Conservation (phyloP, 2,888 invertebrate species). For the Platycheirus rosarum region DNA sequence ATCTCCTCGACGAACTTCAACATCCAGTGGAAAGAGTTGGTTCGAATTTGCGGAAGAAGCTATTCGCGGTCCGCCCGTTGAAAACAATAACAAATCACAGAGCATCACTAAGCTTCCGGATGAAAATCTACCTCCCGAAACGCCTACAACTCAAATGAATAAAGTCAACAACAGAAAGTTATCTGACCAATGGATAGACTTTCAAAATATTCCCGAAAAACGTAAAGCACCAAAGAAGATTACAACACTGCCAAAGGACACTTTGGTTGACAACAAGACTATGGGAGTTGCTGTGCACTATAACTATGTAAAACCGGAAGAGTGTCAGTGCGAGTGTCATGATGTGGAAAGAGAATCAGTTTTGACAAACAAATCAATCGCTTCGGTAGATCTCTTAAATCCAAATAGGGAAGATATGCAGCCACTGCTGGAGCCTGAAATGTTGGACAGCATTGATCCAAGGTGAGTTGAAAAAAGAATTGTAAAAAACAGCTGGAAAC, state of each 20-base stretch:
- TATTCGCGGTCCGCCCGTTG: conserved; percentile 78
- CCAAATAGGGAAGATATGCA: conserved; percentile 83
- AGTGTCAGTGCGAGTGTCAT: conserved; percentile 94
- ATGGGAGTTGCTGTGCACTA: conserved; percentile 84
- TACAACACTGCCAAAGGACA: conserved; percentile 88
- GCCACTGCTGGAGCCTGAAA: conserved; percentile 83
- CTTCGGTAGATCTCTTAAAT: conserved; percentile 80
- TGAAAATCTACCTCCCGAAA: conserved; percentile 83
- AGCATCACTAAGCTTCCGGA: conserved; percentile 60
- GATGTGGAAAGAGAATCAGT: conserved; percentile 83
- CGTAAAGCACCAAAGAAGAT: conserved; percentile 92
- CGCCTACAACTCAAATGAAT: conserved; percentile 78
- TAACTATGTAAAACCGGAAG: conserved; percentile 93
- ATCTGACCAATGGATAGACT: conserved; percentile 90
- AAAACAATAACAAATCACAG: conserved; percentile 21
- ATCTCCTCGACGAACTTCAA: conserved; percentile 84
- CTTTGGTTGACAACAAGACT: conserved; percentile 77
- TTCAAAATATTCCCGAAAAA: conserved; percentile 92
- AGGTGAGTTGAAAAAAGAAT: conserved; percentile 79
- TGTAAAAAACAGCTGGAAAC: too few species aligned
- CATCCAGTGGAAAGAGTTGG: conserved; percentile 84
- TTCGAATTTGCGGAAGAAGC: conserved; percentile 87
- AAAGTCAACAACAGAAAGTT: conserved; percentile 77
- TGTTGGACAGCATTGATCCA: conserved; percentile 80
- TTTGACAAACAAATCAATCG: conserved; percentile 77